phyloP scores from a whole-genome alignment of 2,797 vertebrate species.

The Falco concolor region DNA sequence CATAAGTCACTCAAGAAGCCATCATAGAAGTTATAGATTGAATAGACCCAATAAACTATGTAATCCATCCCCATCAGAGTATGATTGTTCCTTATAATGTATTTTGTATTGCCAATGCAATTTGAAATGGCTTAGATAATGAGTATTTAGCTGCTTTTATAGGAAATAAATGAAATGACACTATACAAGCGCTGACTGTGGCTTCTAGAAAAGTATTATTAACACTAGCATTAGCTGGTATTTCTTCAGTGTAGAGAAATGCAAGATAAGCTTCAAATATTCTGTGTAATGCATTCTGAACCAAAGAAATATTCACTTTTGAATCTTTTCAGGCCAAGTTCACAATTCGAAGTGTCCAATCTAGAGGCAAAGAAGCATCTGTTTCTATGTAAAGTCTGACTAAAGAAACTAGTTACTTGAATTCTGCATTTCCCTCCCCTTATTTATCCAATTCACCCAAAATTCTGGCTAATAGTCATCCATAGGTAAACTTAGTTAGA shows the following conservation, averaged over 20 bases:
- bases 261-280: neutral
- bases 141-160: slow-evolving; percentile 1
- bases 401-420: neutral
- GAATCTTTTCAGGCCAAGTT: neutral
- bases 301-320: neutral
- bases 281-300: neutral
- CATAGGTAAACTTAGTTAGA: neutral
- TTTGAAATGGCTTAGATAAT: neutral
- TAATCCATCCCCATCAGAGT: slow-evolving; percentile 15
- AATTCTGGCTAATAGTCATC: neutral
- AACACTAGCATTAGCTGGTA: neutral
- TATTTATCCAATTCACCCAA: neutral
- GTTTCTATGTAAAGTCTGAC: neutral
- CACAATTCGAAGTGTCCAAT: neutral
- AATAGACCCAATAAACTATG: neutral
- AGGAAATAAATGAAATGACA: slow-evolving; percentile 1
- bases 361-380: neutral
- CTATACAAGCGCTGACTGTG: neutral
- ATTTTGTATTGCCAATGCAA: neutral
- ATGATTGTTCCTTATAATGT: slow-evolving; percentile 4
- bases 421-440: neutral
- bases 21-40: slow-evolving; percentile 27
- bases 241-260: neutral
- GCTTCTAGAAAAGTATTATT: neutral
- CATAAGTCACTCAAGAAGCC: slow-evolving; percentile 37